These are phyloP conservation scores for Muscidifurax raptorellus DNA, from an alignment of 1,140 invertebrate species.

Conservation along the genomic window DNA sequence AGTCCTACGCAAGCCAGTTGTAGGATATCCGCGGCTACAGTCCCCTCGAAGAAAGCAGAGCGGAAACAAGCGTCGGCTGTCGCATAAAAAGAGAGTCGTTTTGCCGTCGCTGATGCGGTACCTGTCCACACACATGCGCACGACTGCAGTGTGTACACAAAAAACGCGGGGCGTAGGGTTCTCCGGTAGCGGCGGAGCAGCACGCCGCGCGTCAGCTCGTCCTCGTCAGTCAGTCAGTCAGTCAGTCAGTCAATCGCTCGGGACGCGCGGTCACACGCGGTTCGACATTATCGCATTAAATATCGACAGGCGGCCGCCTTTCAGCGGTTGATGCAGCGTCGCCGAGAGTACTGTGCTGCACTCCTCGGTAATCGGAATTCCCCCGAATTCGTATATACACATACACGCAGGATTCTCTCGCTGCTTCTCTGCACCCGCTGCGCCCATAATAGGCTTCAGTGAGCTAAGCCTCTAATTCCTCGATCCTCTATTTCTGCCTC, in stretches of 20 bases:
- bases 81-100: not conserved
- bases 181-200: constrained; percentile 46
- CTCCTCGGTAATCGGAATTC: constrained; percentile 63
- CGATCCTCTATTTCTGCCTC: constrained; percentile 53
- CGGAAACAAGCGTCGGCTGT: not conserved
- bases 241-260: constrained; percentile 63
- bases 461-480: constrained; percentile 65
- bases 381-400: constrained; percentile 53
- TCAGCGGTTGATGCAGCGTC: constrained; percentile 57
- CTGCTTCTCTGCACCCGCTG: constrained; percentile 61
- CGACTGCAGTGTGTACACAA: not conserved
- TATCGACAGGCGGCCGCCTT: constrained; percentile 72
- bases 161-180: constrained; percentile 45
- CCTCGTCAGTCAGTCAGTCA: constrained; percentile 61
- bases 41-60: not conserved
- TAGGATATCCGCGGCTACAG: too few species aligned
- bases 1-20: not conserved
- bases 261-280: constrained; percentile 63
- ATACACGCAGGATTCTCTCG: not conserved
- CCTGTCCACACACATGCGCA: not conserved
- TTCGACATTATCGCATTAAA: constrained; percentile 72
- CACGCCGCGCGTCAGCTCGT: constrained; percentile 59
- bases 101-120: not conserved
- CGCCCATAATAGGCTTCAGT: constrained; percentile 67
- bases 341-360: not conserved